A percentile compares a stretch with the other conserved stretches of the same genome.
Conservation (phyloP, 2,888 invertebrate species). For the Chaitophorus viminalis region DNA sequence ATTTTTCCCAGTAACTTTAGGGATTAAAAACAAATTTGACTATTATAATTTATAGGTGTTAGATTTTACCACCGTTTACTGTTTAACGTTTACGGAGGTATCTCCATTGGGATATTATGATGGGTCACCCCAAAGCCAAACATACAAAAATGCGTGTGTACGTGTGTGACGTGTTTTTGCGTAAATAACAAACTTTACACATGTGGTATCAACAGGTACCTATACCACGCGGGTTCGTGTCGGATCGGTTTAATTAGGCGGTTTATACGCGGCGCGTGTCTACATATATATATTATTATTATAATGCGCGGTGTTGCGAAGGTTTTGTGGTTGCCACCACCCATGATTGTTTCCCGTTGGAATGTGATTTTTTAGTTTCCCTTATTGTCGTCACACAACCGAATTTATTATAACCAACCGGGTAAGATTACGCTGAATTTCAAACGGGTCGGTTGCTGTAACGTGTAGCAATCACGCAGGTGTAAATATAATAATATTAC, state of each 20-base stretch:
- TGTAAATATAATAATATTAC: not conserved
- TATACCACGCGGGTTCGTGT: not conserved
- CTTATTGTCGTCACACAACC: not conserved
- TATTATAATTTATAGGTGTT: no score
- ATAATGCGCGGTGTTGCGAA: not conserved
- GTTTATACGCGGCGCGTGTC: not conserved
- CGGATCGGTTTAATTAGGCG: slow-evolving; percentile 30
- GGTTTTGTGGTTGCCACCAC: not conserved
- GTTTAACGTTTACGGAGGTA: no score
- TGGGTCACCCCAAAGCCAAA: not conserved
- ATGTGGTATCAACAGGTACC: not conserved
- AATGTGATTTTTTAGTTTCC: not conserved
- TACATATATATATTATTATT: no score
- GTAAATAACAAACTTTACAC: not conserved
- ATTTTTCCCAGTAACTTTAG: no score
- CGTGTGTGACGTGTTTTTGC: not conserved
- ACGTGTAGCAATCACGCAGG: not conserved
- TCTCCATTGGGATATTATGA: no score
- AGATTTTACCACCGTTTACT: no score
- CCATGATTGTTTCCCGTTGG: not conserved
- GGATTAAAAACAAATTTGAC: no score
- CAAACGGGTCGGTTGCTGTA: not conserved
- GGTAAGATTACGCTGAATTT: not conserved
- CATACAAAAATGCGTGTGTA: not conserved
- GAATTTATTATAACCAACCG: not conserved